Base-by-base conservation (phyloP, 2,113 vertebrate genomes). In the Chiloscyllium plagiosum region DNA sequence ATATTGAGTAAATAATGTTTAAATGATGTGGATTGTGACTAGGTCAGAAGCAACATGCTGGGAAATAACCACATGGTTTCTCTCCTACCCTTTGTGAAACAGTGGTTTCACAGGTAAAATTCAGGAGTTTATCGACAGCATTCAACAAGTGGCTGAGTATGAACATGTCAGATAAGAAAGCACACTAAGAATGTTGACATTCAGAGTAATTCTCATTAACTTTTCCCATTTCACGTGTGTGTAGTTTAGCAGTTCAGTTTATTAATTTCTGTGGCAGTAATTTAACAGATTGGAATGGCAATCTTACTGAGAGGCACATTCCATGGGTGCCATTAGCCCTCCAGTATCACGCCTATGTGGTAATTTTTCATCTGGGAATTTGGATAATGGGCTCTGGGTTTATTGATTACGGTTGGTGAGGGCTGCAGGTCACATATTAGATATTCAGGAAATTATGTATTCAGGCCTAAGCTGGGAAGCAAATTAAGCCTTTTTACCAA, bases 401-500 rank as follows among this genome's bases (percentile, higher is more conserved):
- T 93, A 37, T 66, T 66, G 89, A 93, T 93, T 66, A 33, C 61
- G 20, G 6, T 65, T 6, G 19, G 33, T 66, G 61, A 93, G 89
- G 89, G 12, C 61, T 93, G 89, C 61, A 20, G 29, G 33, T 66
- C 89, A 8, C 17, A 17, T 37, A 22, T 66, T 37, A 66, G 61
- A n/a, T 89, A 61, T 65, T 6, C 10, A n/a, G 4, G 29, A 33
- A 90, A 61, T 90, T 29, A 90, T 90, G 52, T 56, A 61, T 6
- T 93, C 33, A 66, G 56, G 33, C 61, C n/a, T n/a, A 37, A n/a
- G 33, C 89, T 37, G 33, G 61, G 61, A 8, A 66, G 61, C 6
- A 6, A 93, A 93, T 83, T 83, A 83, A 83, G 80, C 19, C 33
- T 20, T 93, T 93, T 93, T 65, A 93, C 89, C 61, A 37, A 66